These are phyloP conservation scores for Abramis brama DNA, from an alignment of 2,113 vertebrate species.

Conservation along the genomic window DNA sequence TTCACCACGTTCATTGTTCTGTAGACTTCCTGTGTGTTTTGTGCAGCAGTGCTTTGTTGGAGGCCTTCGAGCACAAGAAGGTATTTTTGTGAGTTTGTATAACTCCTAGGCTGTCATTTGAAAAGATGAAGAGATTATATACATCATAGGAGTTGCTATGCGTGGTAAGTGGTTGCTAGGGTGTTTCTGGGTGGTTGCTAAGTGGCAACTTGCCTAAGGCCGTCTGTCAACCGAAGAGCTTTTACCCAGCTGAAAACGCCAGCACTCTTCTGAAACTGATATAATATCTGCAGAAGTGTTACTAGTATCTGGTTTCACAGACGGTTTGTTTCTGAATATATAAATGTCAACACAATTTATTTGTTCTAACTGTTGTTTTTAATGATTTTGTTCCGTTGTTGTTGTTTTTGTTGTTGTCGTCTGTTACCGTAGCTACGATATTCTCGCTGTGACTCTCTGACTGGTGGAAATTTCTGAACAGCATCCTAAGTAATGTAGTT, in stretches of 20 bases:
- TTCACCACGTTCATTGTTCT: constrained; percentile 28
- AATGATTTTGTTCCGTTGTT: no score
- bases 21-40: not conserved
- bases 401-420: no score
- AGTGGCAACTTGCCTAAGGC: not conserved
- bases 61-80: not conserved
- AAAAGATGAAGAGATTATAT: not conserved
- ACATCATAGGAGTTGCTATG: not conserved
- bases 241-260: no score
- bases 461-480: not conserved
- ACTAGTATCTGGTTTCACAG: no score
- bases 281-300: no score
- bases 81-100: not conserved
- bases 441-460: not conserved
- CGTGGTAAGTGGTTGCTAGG: not conserved
- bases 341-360: no score
- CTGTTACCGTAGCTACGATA: no score
- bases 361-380: no score
- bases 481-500: not conserved
- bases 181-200: not conserved
- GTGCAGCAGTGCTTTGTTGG: not conserved
- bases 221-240: no score
- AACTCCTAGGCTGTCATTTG: not conserved
- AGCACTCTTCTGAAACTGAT: no score
- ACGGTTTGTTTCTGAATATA: no score